These are phyloP conservation scores for Andricus curvator DNA, from an alignment of 2,888 invertebrate genomes.

Conservation along the genomic window DNA sequence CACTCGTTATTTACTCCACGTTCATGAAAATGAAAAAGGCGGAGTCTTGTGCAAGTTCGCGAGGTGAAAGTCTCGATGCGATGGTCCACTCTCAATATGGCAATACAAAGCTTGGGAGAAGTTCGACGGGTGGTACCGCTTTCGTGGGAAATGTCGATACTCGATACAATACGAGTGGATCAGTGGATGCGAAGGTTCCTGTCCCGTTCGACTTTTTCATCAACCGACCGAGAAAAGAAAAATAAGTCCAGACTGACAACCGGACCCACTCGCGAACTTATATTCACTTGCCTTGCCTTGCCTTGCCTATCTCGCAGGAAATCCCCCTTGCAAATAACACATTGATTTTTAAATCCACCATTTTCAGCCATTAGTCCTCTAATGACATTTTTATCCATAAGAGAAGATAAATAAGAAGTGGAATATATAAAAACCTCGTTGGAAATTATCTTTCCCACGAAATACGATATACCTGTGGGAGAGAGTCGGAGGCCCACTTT, in stretches of 20 bases:
- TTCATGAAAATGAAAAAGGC: slow-evolving; percentile 65
- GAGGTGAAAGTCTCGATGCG: slow-evolving; percentile 38
- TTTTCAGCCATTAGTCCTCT: slow-evolving; percentile 20
- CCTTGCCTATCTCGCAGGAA: neutral
- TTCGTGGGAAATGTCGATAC: slow-evolving; percentile 36
- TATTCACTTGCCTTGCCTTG: neutral
- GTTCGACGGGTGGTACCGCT: slow-evolving; percentile 27
- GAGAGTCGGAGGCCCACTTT: slow-evolving; percentile 2
- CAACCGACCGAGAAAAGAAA: slow-evolving; percentile 26
- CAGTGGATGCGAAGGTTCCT: slow-evolving; percentile 21
- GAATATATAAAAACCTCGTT: slow-evolving; percentile 7
- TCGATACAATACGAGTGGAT: neutral
- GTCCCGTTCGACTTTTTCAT: slow-evolving; percentile 34
- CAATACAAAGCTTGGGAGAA: slow-evolving; percentile 28
- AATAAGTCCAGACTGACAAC: slow-evolving; percentile 35
- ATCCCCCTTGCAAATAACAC: slow-evolving; percentile 17
- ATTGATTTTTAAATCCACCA: slow-evolving; percentile 11
- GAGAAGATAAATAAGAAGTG: slow-evolving; percentile 6
- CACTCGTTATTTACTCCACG: slow-evolving; percentile 66
- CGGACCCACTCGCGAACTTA: slow-evolving; percentile 8
- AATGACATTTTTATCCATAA: slow-evolving; percentile 35
- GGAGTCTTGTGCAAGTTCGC: slow-evolving; percentile 41
- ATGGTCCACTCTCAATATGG: slow-evolving; percentile 39
- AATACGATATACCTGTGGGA: neutral
- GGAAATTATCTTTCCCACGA: slow-evolving; percentile 1